Evolutionary conservation across 2,888 invertebrate genomes (phyloP), one percentile per base, ranked within the genome.

Genomic region (Malacosoma neustria): DNA sequence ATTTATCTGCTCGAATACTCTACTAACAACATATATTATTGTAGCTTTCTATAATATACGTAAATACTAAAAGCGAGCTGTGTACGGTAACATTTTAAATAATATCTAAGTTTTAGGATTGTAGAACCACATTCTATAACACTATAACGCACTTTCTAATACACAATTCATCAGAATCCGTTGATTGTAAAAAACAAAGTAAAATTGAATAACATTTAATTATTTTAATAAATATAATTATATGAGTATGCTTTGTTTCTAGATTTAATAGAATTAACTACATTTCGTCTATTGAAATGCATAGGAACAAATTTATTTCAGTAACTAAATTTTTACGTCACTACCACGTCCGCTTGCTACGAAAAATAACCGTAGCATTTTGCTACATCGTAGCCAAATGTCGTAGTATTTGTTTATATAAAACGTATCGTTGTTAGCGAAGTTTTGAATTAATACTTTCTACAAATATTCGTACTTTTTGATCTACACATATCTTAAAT

Each of bases 331-430:
- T 9, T 22, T 22, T 22, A n/a, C n/a, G n/a, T 22, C 6, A 22
- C 3, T 22, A 5, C 9, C 22, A 9, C 22, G 9, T 22, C 6
- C 22, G 9, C 22, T 22, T 22, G 9, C 22, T 22, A 22, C 9
- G 22, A 13, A 33, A 35, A 34, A 13, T 22, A n/a, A 33, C n/a
- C 41, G 44, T 51, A 49, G 49, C 42, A n/a, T 14, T 38, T 40
- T 42, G 40, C 42, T 51, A 46, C 52, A 44, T 9, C 46, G 50
- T 49, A 43, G 43, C 41, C 32, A 31, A 22, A 22, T 22, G 22
- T 22, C 22, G 22, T 22, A 22, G 22, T 22, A 22, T 22, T 9
- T 22, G 22, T 22, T 22, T 22, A 7, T 2, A 22, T 22, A 2
- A 5, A 7, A 7, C 22, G 22, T 22, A 22, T 22, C 22, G 9